Percentiles rank a stretch among this genome's conserved stretches.
phyloP scores from a whole-genome alignment of 2,113 vertebrate species.

The Emydura subglobosa region DNA sequence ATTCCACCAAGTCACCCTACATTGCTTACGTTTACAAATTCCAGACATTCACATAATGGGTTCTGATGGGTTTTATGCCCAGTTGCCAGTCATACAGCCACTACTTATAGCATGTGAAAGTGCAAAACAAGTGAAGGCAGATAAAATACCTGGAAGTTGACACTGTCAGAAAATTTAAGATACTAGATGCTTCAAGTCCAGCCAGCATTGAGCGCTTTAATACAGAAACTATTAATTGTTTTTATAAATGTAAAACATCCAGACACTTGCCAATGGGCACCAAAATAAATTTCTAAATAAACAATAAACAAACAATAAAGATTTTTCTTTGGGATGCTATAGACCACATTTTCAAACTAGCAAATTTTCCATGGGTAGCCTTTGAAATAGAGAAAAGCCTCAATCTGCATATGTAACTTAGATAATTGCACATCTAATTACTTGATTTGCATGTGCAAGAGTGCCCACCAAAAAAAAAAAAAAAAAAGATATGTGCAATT shows the following conservation, averaged over 20 bases:
- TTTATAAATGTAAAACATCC: neutral
- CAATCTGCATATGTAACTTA: neutral
- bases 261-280: neutral
- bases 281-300: neutral
- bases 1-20: neutral
- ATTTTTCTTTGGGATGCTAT: neutral
- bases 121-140: neutral
- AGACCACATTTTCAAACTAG: neutral
- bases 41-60: neutral
- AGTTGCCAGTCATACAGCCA: neutral
- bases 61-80: neutral
- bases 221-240: neutral
- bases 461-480: neutral
- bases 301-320: neutral
- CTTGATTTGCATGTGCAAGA: neutral
- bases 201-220: neutral
- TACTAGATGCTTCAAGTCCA: neutral
- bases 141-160: neutral
- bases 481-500: neutral
- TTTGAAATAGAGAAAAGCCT: neutral
- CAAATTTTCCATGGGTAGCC: neutral
- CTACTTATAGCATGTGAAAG: neutral
- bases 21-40: neutral
- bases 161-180: neutral
- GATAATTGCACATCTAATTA: neutral